Percentiles rank a stretch among this genome's conserved stretches.
phyloP scores from a whole-genome alignment of 1,140 invertebrate genomes.

The Anagrus nilaparvatae region DNA sequence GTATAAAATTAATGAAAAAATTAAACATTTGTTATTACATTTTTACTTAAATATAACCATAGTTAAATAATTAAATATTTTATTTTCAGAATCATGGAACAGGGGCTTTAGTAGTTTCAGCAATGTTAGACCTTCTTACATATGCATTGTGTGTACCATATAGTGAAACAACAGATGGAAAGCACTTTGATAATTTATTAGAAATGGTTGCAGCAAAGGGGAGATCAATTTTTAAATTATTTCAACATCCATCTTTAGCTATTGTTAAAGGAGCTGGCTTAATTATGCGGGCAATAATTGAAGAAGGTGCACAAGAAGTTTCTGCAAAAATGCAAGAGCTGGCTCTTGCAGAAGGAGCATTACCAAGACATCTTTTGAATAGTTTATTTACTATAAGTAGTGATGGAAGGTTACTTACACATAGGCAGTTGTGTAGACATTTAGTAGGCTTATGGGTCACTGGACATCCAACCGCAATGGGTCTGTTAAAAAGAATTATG shows the following conservation, averaged over 20 bases:
- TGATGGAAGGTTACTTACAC: constrained; percentile 65
- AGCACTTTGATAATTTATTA: constrained; percentile 90
- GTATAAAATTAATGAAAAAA: background rate
- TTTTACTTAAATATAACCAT: background rate
- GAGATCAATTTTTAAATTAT: constrained; percentile 83
- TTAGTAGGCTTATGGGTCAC: constrained; percentile 97
- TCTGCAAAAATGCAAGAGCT: constrained; percentile 92
- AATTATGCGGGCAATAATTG: constrained; percentile 94
- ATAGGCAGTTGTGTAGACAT: constrained; percentile 88
- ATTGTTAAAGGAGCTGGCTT: constrained; percentile 97
- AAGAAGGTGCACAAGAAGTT: constrained; percentile 86
- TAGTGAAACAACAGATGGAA: constrained; percentile 96
- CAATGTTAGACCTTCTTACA: constrained; percentile 98
- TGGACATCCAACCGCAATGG: constrained; percentile 85
- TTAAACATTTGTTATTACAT: background rate
- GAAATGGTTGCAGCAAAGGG: constrained; percentile 90
- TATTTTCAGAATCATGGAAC: constrained; percentile 61
- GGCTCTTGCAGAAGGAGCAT: constrained; percentile 91
- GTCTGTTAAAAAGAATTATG: constrained; percentile 79
- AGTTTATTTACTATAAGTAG: constrained; percentile 80
- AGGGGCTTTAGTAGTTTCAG: constrained; percentile 73
- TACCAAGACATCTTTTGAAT: constrained; percentile 85
- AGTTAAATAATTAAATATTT: background rate
- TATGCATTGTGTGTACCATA: constrained; percentile 97
- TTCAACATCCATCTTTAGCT: constrained; percentile 94